A percentile compares a stretch with the other conserved stretches of the same genome.
Conservation (phyloP, 1,140 invertebrate species). For the Drosophila ercepeae region DNA sequence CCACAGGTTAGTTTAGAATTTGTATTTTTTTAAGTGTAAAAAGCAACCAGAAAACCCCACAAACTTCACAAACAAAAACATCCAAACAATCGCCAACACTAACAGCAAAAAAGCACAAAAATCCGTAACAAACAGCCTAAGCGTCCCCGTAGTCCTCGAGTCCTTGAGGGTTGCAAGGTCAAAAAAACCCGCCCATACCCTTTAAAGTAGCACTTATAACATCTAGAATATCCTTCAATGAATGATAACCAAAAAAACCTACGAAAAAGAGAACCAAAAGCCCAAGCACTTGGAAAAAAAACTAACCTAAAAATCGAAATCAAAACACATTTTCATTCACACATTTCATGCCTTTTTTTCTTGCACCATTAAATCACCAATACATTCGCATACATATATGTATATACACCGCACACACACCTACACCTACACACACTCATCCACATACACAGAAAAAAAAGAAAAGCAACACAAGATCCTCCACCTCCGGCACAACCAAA, state of each 20-base stretch:
- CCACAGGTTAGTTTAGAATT: slow-evolving; percentile 78
- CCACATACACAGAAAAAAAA: slow-evolving; percentile 45
- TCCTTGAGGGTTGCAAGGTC: too few species aligned
- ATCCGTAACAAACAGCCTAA: too few species aligned
- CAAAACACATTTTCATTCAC: not conserved
- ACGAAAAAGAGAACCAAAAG: not conserved
- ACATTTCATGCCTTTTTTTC: slow-evolving; percentile 1
- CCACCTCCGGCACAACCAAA: slow-evolving; percentile 31
- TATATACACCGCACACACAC: slow-evolving; percentile 46
- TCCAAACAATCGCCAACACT: too few species aligned
- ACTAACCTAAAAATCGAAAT: not conserved
- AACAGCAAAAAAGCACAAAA: too few species aligned
- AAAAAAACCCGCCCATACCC: too few species aligned
- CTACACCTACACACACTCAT: slow-evolving; percentile 47
- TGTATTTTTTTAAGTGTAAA: too few species aligned
- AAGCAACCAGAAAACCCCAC: not conserved
- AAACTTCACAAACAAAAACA: too few species aligned
- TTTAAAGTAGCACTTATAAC: too few species aligned
- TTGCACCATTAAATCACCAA: slow-evolving; percentile 23
- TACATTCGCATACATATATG: slow-evolving; percentile 6
- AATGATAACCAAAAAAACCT: not conserved
- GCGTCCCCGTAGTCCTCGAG: too few species aligned
- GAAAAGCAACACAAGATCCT: slow-evolving; percentile 48
- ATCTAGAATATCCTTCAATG: not conserved
- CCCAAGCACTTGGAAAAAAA: too few species aligned